Evolutionary conservation across 2,113 vertebrate genomes (phyloP), one percentile per base, ranked within the genome.

Genomic region (Mystacornis crossleyi): DNA sequence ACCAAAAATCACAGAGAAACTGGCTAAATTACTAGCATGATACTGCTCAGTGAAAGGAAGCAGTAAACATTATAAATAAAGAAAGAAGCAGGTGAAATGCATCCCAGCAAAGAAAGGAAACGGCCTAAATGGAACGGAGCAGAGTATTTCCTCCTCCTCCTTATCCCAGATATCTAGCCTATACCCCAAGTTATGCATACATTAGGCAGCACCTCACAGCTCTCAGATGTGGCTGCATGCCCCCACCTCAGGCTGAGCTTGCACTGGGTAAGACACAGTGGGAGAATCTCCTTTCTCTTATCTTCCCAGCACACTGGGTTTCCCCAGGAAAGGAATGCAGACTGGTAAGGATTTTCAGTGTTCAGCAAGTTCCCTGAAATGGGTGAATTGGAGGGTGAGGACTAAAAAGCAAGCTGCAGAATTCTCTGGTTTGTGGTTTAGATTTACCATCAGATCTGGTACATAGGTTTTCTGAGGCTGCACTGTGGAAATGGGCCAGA

Each of bases 1-100:
- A 84, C 21, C 29, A 70, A 89, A 90, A 95, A 81, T 25, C 84
- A 80, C 31, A 62, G 26, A 77, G 58, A 92, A 94, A 71, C 9
- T n/a, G 14, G 38, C 23, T 88, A 31, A 90, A 60, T 17, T 48
- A 26, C 34, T 58, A 33, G 47, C 12, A 64, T 1, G 9, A 19
- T 67, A 72, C 31, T 10, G 12, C 8, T 24, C 34, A 51, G 45
- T 54, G 42, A 82, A 77, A 38, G 13, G 36, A 79, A 79, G 34
- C 47, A 73, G 47, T 36, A 92, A 93, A 67, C 58, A 65, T 18
- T 38, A 53, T 45, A 84, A 88, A 90, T 51, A 66, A 81, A 45
- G n/a, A 87, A 87, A 84, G 14, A 64, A 43, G n/a, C 40, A 71
- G 18, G 40, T 10, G 1, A 82, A 81, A 80, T 33, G 11, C 60